These are phyloP conservation scores for Clusia tigrina DNA, from an alignment of 2,888 invertebrate species.

Conservation along the genomic window DNA sequence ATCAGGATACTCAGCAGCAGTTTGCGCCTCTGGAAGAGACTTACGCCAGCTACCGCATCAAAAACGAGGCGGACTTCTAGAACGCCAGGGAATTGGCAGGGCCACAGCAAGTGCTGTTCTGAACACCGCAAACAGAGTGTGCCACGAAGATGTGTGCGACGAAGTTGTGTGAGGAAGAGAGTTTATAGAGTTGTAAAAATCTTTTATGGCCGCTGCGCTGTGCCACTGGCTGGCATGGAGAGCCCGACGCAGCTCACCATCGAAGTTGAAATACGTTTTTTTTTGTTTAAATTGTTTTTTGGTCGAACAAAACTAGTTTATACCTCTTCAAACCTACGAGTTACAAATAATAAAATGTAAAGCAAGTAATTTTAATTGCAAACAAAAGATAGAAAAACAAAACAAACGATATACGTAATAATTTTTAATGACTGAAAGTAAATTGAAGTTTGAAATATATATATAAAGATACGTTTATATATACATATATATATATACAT, in stretches of 20 bases:
- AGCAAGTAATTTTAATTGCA: constrained; percentile 4
- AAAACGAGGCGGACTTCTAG: constrained; percentile 59
- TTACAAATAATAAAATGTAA: neutral
- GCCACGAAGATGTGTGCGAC: neutral
- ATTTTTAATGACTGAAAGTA: constrained; percentile 26
- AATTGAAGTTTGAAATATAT: constrained; percentile 6
- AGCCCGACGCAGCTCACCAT: no score
- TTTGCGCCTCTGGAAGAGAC: constrained; percentile 60
- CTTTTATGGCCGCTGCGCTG: neutral
- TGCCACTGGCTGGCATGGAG: no score
- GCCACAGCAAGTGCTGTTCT: neutral
- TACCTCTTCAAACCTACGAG: neutral
- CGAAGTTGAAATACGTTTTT: no score
- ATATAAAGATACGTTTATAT: neutral
- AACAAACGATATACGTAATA: constrained; percentile 27
- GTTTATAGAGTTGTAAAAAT: constrained; percentile 5
- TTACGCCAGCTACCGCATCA: constrained; percentile 60
- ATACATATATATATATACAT: neutral
- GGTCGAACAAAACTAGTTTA: neutral
- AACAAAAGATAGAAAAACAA: constrained; percentile 10
- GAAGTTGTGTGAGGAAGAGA: neutral
- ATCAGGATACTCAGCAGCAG: constrained; percentile 31
- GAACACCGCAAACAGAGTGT: neutral
- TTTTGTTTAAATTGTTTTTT: no score
- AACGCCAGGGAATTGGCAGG: constrained; percentile 14